Base-by-base conservation (phyloP, 2,113 vertebrate species). In the Sardina pilchardus region DNA sequence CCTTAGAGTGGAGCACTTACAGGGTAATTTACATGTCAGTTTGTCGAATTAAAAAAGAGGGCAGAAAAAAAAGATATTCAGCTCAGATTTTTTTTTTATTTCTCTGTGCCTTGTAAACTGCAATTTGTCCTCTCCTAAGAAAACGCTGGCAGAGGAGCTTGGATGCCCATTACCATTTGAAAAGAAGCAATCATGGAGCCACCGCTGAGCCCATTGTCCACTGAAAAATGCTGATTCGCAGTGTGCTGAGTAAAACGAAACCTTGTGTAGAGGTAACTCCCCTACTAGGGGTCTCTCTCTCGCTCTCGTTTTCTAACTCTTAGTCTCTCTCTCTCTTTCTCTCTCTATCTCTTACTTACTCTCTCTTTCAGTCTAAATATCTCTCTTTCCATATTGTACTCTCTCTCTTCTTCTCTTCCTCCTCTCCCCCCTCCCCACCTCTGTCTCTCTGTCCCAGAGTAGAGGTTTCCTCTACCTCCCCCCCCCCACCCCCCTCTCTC, bases 1-100 rank as follows among this genome's bases (percentile, higher is more conserved):
- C 94, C 93, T 94, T 95, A 93, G 96, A 97, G 97, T 96, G 95
- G 95, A 96, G 96, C 97, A 98, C 97, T 99, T 98, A 98, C 95
- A 96, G 95, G 95, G 95, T 97, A 96, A 97, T 99, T 98, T 98
- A 97, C 97, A 98, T 97, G 97, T 99, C 98, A 98, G 96, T 97
- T 96, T 97, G 96, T 94, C 84, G 95, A 96, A 97, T 96, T 95
- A 96, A 95, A 92, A 88, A 84, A 56, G 83, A 34, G 26, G 34
- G 59, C 19, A 30, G 24, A 48, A 53, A 87, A 92, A 91, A 97
- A 97, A 96, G 96, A 98, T 97, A 97, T 97, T 97, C 95, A 94
- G 94, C 94, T 94, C 95, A 95, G 94, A 95, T 94, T 96, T 96
- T 95, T 92, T 85, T 91, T 85, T 82, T 90, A 92, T 95, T 96